phyloP scores from a whole-genome alignment of 30 jellyfish, hydroid and myxozoan species.

The Aurelia sp. region DNA sequence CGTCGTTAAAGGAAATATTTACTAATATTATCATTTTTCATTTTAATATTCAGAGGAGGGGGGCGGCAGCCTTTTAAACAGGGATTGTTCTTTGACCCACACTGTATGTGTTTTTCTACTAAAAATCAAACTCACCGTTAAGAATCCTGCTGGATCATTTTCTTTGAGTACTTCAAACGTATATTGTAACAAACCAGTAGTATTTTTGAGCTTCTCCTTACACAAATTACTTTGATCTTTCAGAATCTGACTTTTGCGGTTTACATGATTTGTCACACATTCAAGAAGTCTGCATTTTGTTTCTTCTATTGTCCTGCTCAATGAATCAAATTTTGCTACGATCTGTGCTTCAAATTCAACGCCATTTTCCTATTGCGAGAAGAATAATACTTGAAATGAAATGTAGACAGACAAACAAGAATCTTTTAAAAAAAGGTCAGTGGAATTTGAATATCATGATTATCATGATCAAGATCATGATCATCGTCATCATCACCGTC shows the following conservation, averaged over 20 bases:
- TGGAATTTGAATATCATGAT: too few species aligned
- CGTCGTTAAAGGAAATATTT: too few species aligned
- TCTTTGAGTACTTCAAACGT: conserved; percentile 85
- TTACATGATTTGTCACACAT: conserved; percentile 40
- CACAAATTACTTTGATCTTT: conserved; percentile 62
- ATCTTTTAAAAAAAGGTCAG: too few species aligned
- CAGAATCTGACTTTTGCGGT: conserved; percentile 35
- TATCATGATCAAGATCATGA: too few species aligned
- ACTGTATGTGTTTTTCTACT: too few species aligned
- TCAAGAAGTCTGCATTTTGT: conserved; percentile 68
- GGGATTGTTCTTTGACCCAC: too few species aligned
- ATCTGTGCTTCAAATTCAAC: conserved; percentile 92
- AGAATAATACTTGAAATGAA: neutral
- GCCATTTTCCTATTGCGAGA: conserved; percentile 83
- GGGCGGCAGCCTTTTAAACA: too few species aligned
- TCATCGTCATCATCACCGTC: too few species aligned
- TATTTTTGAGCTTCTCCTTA: conserved; percentile 45
- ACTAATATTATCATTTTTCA: too few species aligned
- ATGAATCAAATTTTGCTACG: conserved; percentile 88
- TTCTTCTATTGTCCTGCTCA: conserved; percentile 66
- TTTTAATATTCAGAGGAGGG: too few species aligned
- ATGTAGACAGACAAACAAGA: too few species aligned
- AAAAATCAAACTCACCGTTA: conserved; percentile 55
- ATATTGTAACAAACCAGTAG: conserved; percentile 79
- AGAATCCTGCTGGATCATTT: conserved; percentile 88